Evolutionary conservation across 2,113 vertebrate species (phyloP).

Genomic region (Upupa epops): DNA sequence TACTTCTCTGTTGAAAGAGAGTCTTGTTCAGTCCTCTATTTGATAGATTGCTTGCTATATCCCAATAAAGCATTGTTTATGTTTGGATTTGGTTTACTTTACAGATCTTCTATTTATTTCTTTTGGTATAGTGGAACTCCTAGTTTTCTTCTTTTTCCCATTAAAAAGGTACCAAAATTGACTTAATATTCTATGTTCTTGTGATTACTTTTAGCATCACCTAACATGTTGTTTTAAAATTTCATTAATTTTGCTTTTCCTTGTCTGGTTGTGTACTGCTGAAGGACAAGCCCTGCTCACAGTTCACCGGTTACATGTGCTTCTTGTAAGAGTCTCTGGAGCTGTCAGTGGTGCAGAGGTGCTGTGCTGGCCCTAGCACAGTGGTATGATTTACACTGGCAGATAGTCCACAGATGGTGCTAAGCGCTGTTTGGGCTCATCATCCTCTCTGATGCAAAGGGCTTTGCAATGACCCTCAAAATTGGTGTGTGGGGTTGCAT

Average conservation of each 20-base stretch:
- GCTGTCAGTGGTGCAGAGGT: background rate
- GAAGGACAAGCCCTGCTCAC: background rate
- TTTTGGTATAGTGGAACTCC: background rate
- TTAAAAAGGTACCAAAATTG: constrained; percentile 26
- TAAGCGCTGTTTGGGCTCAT: background rate
- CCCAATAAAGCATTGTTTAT: constrained; percentile 73
- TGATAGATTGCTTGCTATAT: constrained; percentile 71
- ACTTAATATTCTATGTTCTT: constrained; percentile 5
- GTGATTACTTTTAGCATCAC: constrained; percentile 5
- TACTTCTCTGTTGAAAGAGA: constrained; percentile 80
- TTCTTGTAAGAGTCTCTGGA: background rate
- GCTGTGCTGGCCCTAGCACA: background rate
- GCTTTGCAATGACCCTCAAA: background rate
- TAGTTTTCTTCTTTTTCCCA: constrained; percentile 10
- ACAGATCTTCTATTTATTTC: constrained; percentile 1
- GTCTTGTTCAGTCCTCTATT: constrained; percentile 67
- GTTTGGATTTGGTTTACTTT: constrained; percentile 52
- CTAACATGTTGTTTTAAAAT: background rate
- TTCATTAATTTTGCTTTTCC: background rate
- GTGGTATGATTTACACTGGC: background rate
- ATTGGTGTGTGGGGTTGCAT: background rate
- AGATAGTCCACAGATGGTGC: background rate
- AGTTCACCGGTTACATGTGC: background rate
- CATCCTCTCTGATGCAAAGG: background rate
- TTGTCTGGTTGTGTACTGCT: background rate